phyloP scores from a whole-genome alignment of 2,113 vertebrate genomes.

The Lasiurus borealis region DNA sequence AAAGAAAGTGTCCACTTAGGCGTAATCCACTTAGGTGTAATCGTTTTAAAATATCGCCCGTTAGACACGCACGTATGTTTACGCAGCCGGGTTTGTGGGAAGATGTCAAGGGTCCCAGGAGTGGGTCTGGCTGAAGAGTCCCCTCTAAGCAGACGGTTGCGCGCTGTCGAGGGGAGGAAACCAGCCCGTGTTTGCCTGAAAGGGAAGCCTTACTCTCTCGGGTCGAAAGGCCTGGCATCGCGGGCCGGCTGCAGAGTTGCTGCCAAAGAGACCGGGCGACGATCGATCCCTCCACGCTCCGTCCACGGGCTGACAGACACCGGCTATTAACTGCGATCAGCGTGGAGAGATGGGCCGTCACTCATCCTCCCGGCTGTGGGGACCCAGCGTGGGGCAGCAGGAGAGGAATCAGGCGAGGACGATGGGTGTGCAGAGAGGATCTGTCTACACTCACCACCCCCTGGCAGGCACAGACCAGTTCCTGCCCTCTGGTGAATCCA shows the following conservation, averaged over 20 bases:
- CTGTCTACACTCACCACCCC: neutral
- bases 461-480: neutral
- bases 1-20: slow-evolving; percentile 23
- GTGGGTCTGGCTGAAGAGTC: neutral
- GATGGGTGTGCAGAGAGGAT: neutral
- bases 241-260: neutral
- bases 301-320: neutral
- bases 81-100: neutral
- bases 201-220: too few species aligned
- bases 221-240: neutral
- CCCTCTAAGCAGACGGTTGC: neutral
- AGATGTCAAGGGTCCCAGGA: neutral
- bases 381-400: too few species aligned
- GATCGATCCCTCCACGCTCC: neutral
- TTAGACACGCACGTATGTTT: neutral
- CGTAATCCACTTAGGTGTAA: neutral
- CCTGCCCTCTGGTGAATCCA: neutral
- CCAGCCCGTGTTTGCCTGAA: neutral
- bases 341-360: too few species aligned
- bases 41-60: neutral
- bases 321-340: neutral
- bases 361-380: neutral
- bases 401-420: too few species aligned
- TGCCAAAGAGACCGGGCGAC: neutral
- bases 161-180: neutral